Percentiles rank a stretch among this genome's conserved stretches.
Evolutionary conservation across 1,140 invertebrate species (phyloP).

Genomic region (Drosophila paulistorum): DNA sequence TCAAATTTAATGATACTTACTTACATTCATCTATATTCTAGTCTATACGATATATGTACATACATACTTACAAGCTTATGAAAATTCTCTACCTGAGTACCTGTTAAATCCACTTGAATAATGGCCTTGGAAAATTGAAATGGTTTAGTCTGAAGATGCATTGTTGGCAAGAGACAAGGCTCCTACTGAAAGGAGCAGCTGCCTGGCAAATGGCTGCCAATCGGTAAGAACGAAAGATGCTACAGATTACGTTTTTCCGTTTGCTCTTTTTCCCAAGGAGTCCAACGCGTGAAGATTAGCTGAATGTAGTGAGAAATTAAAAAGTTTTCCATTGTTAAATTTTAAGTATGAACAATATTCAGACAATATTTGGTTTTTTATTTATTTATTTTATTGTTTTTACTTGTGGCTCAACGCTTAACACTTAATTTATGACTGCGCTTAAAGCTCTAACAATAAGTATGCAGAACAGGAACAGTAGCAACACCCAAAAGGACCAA

Average conservation of each 20-base stretch:
- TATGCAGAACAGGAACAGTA: slow-evolving; percentile 27
- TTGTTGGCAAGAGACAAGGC: slow-evolving; percentile 7
- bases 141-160: slow-evolving; percentile 30
- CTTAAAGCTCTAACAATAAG: slow-evolving; percentile 20
- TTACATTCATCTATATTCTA: background rate
- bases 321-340: slow-evolving; percentile 19
- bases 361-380: slow-evolving; percentile 55
- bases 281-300: background rate
- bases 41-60: background rate
- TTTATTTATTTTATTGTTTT: slow-evolving; percentile 52
- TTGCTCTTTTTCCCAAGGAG: background rate
- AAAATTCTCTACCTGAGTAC: slow-evolving; percentile 21
- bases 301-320: slow-evolving; percentile 22
- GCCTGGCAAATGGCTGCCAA: slow-evolving; percentile 27
- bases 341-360: slow-evolving; percentile 50
- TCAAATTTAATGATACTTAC: background rate
- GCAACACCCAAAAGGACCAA: background rate
- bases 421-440: slow-evolving; percentile 65
- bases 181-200: background rate
- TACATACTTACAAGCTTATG: background rate
- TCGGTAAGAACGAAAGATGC: slow-evolving; percentile 12
- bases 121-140: slow-evolving; percentile 45
- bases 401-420: slow-evolving; percentile 54
- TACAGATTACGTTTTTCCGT: background rate
- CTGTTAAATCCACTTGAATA: slow-evolving; percentile 45